Evolutionary conservation across 1,140 invertebrate genomes (phyloP), one percentile per base, ranked within the genome.

Genomic region (Drosophila neocordata): DNA sequence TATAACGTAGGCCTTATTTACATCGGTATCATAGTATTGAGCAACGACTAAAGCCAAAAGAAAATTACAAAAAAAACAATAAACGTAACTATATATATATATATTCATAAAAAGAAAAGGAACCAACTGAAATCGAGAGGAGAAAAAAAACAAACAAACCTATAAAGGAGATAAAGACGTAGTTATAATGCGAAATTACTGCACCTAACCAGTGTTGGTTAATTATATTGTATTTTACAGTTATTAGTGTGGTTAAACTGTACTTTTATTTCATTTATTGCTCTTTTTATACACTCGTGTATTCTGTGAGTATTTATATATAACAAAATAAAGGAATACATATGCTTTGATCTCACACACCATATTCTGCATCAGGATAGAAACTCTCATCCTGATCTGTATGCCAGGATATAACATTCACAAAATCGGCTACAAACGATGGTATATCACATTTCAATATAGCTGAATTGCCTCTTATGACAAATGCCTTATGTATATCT

Each of bases 1-100:
- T 81, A 98, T 98, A 4, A 97, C 97, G 93, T 97, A 98, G 74
- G 97, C 97, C 92, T 98, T 97, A 93, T 97, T 96, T 79, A 97
- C 97, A 92, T 98, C 96, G 15, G 96, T 96, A 80, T 97, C 96
- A 92, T 97, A 98, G 89, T 95, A 94, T 92, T 98, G 97, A 75
- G 96, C 94, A 73, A 98, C 96, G 91, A 97, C 97, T 98, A 88
- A 84, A 74, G 56, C 48, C 51, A 52, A 53, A 52, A 65, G 13
- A 31, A 38, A 69, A 62, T 53, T 31, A 68, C 48, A 56, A 18
- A 73, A 57, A 20, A 15, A 48, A 48, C 41, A 48, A 48, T 9
- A 8, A 20, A 20, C 11, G 15, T 44, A 37, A 37, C 4, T n/a
- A 48, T 20, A 9, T 48, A 48, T 20, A 38, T 13, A 38, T 38